Conservation (phyloP, 2,888 invertebrate genomes). For the Acronicta aceris region DNA sequence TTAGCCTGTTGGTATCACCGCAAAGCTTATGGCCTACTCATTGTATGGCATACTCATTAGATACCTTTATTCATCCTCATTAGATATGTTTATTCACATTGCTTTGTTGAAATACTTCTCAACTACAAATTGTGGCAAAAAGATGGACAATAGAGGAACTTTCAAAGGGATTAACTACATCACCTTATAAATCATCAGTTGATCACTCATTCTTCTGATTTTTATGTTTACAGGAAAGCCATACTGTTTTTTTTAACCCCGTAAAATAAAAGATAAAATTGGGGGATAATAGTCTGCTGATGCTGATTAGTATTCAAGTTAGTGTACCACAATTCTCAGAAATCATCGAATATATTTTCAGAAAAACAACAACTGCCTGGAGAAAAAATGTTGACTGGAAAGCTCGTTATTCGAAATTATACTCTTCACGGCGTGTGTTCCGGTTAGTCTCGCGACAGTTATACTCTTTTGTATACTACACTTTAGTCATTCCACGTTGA, state of each 20-base stretch:
- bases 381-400: slow-evolving; percentile 76
- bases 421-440: slow-evolving; percentile 68
- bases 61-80: too few species aligned
- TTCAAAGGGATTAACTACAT: slow-evolving; percentile 25
- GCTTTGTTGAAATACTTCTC: slow-evolving; percentile 7
- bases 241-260: not conserved
- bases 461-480: slow-evolving; percentile 27
- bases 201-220: slow-evolving; percentile 24
- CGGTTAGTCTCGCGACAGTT: slow-evolving; percentile 65
- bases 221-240: slow-evolving; percentile 10
- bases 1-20: slow-evolving; percentile 19
- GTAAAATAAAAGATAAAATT: slow-evolving; percentile 16
- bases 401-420: slow-evolving; percentile 78
- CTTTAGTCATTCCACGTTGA: slow-evolving; percentile 15
- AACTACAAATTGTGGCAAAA: slow-evolving; percentile 28
- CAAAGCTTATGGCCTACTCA: slow-evolving; percentile 34
- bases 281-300: slow-evolving; percentile 1
- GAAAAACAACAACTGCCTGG: slow-evolving; percentile 71
- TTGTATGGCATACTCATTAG: slow-evolving; percentile 41
- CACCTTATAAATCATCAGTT: slow-evolving; percentile 10
- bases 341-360: slow-evolving; percentile 56
- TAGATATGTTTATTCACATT: slow-evolving; percentile 32
- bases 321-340: slow-evolving; percentile 6
- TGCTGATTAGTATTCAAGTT: slow-evolving; percentile 3
- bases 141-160: slow-evolving; percentile 14